phyloP scores from a whole-genome alignment of 1,140 invertebrate genomes.

The Hydropsyche tenuis region DNA sequence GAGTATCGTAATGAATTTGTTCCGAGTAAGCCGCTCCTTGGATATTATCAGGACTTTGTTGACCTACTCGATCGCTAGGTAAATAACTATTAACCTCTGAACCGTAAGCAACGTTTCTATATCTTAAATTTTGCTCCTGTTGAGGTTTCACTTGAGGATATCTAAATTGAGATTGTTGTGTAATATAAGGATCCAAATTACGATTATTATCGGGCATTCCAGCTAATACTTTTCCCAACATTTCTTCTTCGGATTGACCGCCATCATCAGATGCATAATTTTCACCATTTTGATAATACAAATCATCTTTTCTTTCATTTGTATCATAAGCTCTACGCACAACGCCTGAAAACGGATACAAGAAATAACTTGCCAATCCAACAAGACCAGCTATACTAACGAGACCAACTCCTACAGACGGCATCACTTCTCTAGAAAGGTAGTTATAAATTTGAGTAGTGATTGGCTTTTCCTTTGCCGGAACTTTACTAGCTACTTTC shows the following conservation, averaged over 20 bases:
- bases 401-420: conserved; percentile 76
- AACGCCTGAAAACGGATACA: conserved; percentile 74
- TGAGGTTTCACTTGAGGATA: conserved; percentile 58
- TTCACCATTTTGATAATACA: conserved; percentile 69
- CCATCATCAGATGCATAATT: conserved; percentile 68
- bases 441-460: conserved; percentile 80
- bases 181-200: conserved; percentile 57
- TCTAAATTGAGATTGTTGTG: conserved; percentile 54
- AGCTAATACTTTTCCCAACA: conserved; percentile 74
- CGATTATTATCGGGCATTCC: conserved; percentile 34
- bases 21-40: conserved; percentile 60
- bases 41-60: conserved; percentile 59
- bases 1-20: conserved; percentile 56
- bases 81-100: conserved; percentile 57
- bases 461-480: conserved; percentile 63
- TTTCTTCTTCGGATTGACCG: conserved; percentile 75
- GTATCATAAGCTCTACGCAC: conserved; percentile 72
- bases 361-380: conserved; percentile 76
- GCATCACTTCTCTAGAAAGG: conserved; percentile 78
- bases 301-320: conserved; percentile 66
- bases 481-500: conserved; percentile 54
- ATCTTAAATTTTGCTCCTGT: conserved; percentile 56
- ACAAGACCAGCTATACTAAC: conserved; percentile 74
- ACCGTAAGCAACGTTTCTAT: conserved; percentile 56
- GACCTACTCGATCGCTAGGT: conserved; percentile 54